Conservation (phyloP, 92 coral and sea anemone species). For the Parazoanthus darwini region DNA sequence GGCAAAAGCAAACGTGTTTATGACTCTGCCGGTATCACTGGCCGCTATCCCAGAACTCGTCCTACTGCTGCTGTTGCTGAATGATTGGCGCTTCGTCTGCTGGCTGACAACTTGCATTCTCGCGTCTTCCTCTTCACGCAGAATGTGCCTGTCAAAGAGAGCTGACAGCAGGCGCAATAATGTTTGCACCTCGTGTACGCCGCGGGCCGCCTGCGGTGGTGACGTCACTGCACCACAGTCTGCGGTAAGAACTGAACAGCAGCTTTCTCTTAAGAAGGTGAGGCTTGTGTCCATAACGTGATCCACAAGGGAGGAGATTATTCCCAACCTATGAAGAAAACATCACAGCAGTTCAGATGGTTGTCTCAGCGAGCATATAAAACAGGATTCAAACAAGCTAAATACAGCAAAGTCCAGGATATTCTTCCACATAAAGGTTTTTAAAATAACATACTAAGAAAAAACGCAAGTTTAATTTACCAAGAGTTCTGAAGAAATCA, state of each 20-base stretch:
- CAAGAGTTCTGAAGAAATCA: too few relatives aligned
- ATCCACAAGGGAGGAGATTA: constrained; percentile 88
- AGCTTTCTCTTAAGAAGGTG: constrained; percentile 67
- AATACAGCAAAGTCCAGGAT: too few relatives aligned
- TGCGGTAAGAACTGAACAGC: constrained; percentile 72
- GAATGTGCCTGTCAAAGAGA: constrained; percentile 88
- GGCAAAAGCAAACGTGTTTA: constrained; percentile 88
- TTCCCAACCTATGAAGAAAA: constrained; percentile 69
- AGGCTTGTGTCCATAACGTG: constrained; percentile 82
- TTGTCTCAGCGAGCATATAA: background rate
- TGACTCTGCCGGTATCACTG: constrained; percentile 84
- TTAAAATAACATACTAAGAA: too few relatives aligned
- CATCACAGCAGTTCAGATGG: background rate
- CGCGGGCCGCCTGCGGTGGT: constrained; percentile 74
- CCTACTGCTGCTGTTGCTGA: constrained; percentile 74
- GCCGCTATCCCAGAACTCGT: constrained; percentile 87
- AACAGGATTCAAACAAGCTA: background rate
- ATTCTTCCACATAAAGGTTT: too few relatives aligned
- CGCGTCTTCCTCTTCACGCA: constrained; percentile 85
- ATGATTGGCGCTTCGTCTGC: constrained; percentile 65
- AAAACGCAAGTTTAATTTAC: too few relatives aligned
- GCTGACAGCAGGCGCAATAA: constrained; percentile 83
- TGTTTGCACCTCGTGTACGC: constrained; percentile 82
- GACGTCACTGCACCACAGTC: constrained; percentile 54
- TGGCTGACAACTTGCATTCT: constrained; percentile 60